Percentiles rank a stretch among this genome's conserved stretches.
These are phyloP conservation scores for Morpho helenor DNA, from an alignment of 2,888 invertebrate species.

Conservation along the genomic window DNA sequence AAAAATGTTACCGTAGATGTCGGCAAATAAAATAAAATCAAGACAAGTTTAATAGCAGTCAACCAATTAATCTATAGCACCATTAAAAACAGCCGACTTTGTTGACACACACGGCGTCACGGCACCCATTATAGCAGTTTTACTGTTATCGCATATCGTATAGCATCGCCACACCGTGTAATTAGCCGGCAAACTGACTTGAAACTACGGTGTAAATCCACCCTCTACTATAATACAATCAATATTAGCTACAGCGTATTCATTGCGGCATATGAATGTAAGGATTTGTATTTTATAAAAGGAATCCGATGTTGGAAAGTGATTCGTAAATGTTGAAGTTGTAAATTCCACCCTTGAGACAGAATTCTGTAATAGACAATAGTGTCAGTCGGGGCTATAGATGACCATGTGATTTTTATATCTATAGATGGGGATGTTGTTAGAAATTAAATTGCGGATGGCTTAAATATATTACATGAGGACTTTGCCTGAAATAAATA, in stretches of 20 bases:
- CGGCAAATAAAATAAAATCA: constrained; percentile 5
- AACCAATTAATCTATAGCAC: constrained; percentile 31
- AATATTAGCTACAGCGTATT: background rate
- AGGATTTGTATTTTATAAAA: background rate
- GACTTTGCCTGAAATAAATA: too few relatives aligned
- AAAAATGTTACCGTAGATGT: background rate
- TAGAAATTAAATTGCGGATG: background rate
- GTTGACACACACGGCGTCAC: constrained; percentile 60
- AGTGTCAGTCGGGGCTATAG: constrained; percentile 52
- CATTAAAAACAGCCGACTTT: constrained; percentile 61
- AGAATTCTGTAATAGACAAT: constrained; percentile 49
- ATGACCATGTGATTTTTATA: constrained; percentile 53
- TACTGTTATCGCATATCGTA: constrained; percentile 74
- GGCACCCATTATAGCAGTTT: constrained; percentile 62
- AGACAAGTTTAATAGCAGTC: constrained; percentile 19
- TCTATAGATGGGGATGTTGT: constrained; percentile 1
- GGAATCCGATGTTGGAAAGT: constrained; percentile 31
- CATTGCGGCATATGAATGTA: constrained; percentile 1
- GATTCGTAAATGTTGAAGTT: constrained; percentile 15
- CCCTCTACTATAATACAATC: constrained; percentile 15
- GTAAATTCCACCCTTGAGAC: constrained; percentile 36
- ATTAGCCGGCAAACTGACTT: constrained; percentile 57
- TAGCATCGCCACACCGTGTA: constrained; percentile 50
- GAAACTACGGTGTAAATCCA: constrained; percentile 36
- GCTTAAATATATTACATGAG: too few relatives aligned